Evolutionary conservation across 37 sponge, comb jelly and placozoan species (phyloP), one percentile per base, ranked within the genome.

Genomic region (Corticium candelabrum): DNA sequence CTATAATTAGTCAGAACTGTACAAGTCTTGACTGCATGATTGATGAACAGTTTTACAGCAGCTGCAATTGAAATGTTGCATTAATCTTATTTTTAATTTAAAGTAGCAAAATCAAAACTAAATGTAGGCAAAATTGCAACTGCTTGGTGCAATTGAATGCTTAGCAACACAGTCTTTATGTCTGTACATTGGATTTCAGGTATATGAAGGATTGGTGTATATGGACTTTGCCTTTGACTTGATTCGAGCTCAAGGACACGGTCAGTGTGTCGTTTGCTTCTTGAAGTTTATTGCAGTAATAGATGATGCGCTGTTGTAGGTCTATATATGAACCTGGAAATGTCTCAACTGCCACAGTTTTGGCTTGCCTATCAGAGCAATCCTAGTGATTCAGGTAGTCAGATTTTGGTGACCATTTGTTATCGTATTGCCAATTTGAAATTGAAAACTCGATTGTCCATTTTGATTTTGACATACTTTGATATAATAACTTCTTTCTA

Each of bases 291-390:
- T n/a, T n/a, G n/a, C n/a, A n/a, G n/a, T n/a, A n/a, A 11, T 21
- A 27, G 11, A 50, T 50, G 11, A 21, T 50, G 15, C 21, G 11
- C 62, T 21, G 5, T 5, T 30, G 2, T 29, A 89, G 90, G 90
- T 15, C 77, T 34, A 0, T 92, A 92, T 77, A 81, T 77, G 40
- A 11, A 68, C 1, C 29, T 92, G 75, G 41, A 76, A n/a, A 69
- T 76, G 4, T 40, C 43, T 37, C 36, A 57, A 0, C 75, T 92
- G 31, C 93, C 93, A 21, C 93, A 84, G 0, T 34, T 92, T 74
- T 92, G 93, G 93, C 78, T 92, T 35, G 89, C 93, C 34, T 92
- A 92, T 78, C 82, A 87, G 0, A 75, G 76, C 7, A 89, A 92
- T 43, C 93, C 89, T 38, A 92, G 87, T 82, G 89, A 92, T 74